These are phyloP conservation scores for Thrips palmi DNA, from an alignment of 1,140 invertebrate genomes.

Conservation along the genomic window DNA sequence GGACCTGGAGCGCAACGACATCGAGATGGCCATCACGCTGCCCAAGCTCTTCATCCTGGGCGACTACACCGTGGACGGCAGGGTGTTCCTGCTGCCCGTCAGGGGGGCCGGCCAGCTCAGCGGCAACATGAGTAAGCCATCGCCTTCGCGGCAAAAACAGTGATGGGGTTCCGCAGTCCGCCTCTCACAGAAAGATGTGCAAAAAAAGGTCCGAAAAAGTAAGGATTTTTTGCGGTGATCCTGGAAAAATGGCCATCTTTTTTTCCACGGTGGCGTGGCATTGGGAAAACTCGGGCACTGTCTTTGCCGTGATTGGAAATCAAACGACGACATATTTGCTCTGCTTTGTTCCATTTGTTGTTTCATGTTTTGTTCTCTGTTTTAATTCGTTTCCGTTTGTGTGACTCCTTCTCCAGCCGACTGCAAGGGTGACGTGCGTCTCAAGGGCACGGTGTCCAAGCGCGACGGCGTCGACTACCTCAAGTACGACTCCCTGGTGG, in stretches of 20 bases:
- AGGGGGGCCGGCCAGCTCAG: constrained; percentile 40
- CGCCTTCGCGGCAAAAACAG: no score
- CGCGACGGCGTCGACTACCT: constrained; percentile 32
- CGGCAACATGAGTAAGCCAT: constrained; percentile 44
- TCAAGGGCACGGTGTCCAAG: constrained; percentile 32
- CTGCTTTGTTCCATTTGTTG: background rate
- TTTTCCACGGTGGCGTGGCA: no score
- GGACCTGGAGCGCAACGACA: constrained; percentile 30
- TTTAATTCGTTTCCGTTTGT: constrained; percentile 19
- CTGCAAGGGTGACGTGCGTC: constrained; percentile 35
- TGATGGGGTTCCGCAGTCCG: background rate
- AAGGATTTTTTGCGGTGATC: no score
- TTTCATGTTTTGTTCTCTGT: constrained; percentile 10
- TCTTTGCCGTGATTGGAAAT: no score
- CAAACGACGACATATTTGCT: no score
- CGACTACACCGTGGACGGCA: constrained; percentile 40
- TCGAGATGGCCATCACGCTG: constrained; percentile 34
- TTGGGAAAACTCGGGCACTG: no score
- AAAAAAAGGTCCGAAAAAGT: constrained; percentile 6
- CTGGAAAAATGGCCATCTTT: no score
- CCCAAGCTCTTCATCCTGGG: constrained; percentile 33
- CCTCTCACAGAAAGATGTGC: background rate
- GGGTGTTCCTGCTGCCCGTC: constrained; percentile 35
- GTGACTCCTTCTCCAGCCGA: constrained; percentile 32
- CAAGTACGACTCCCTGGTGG: constrained; percentile 27